Evolutionary conservation across 2,888 invertebrate species (phyloP).

Genomic region (Drosophila prolongata): DNA sequence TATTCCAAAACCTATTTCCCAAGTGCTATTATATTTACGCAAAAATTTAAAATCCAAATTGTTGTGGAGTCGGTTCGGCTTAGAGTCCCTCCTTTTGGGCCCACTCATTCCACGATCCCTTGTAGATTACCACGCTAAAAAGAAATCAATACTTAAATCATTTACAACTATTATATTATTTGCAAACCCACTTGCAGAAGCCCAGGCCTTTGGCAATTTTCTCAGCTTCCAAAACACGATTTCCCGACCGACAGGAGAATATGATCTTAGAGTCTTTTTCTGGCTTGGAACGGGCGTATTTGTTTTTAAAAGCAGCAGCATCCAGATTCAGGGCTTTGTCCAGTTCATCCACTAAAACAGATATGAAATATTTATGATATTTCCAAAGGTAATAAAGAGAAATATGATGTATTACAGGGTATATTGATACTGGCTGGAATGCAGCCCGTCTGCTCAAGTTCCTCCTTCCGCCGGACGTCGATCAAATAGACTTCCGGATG

Average conservation of each 20-base stretch:
- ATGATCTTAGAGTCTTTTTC: conserved; percentile 52
- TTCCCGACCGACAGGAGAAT: conserved; percentile 62
- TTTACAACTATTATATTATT: neutral
- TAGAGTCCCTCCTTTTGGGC: conserved; percentile 57
- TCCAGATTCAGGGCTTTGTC: conserved; percentile 39
- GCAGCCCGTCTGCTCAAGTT: conserved; percentile 88
- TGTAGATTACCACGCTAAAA: conserved; percentile 56
- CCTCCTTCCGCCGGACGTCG: conserved; percentile 91
- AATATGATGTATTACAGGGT: conserved; percentile 86
- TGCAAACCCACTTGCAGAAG: conserved; percentile 52
- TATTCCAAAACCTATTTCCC: neutral
- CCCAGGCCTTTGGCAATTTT: conserved; percentile 49
- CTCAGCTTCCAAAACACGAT: conserved; percentile 51
- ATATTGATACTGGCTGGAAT: conserved; percentile 91
- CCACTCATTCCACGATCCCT: conserved; percentile 69
- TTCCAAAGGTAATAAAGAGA: neutral
- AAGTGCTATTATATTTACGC: neutral
- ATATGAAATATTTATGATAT: neutral
- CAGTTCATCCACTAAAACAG: conserved; percentile 52
- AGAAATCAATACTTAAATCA: neutral
- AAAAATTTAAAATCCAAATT: neutral
- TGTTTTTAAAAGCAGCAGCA: conserved; percentile 35
- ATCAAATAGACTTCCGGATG: conserved; percentile 86
- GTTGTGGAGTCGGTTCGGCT: neutral
- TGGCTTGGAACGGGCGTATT: conserved; percentile 55